A percentile compares a stretch with the other conserved stretches of the same genome.
Evolutionary conservation across 2,888 invertebrate species (phyloP).

Genomic region (Eilema griseolum): DNA sequence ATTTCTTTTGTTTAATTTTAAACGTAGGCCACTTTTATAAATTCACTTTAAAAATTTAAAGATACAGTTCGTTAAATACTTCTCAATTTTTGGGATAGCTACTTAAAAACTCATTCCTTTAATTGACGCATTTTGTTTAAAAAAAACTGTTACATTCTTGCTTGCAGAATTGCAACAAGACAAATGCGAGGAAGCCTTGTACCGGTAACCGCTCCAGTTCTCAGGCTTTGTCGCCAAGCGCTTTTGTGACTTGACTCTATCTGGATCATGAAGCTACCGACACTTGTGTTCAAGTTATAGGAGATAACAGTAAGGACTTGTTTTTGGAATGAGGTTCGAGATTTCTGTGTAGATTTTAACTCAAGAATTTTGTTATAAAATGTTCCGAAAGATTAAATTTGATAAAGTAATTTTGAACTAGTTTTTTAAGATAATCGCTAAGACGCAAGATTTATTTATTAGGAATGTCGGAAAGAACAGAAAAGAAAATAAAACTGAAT

Average conservation of each 20-base stretch:
- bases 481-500: too few species aligned
- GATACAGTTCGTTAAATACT: too few species aligned
- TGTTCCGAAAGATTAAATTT: slow-evolving; percentile 6
- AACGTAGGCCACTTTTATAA: too few species aligned
- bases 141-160: slow-evolving; percentile 40
- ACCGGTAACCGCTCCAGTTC: slow-evolving; percentile 72
- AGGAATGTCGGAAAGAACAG: too few species aligned
- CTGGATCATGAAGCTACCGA: slow-evolving; percentile 62
- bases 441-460: neutral
- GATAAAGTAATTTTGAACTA: slow-evolving; percentile 5
- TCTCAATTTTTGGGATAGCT: too few species aligned
- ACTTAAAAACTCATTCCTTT: slow-evolving; percentile 5
- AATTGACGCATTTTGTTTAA: slow-evolving; percentile 33
- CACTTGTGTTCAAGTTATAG: slow-evolving; percentile 42
- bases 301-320: slow-evolving; percentile 13
- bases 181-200: slow-evolving; percentile 54
- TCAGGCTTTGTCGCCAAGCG: slow-evolving; percentile 66
- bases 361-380: neutral
- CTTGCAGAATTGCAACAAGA: slow-evolving; percentile 44
- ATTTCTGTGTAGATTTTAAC: slow-evolving; percentile 7
- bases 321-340: slow-evolving; percentile 17
- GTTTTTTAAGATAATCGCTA: neutral
- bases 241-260: slow-evolving; percentile 66
- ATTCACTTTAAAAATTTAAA: too few species aligned
- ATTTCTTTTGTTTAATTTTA: too few species aligned